Evolutionary conservation across 2,888 invertebrate species (phyloP), one percentile per base, ranked within the genome.

Genomic region (Pecten maximus): DNA sequence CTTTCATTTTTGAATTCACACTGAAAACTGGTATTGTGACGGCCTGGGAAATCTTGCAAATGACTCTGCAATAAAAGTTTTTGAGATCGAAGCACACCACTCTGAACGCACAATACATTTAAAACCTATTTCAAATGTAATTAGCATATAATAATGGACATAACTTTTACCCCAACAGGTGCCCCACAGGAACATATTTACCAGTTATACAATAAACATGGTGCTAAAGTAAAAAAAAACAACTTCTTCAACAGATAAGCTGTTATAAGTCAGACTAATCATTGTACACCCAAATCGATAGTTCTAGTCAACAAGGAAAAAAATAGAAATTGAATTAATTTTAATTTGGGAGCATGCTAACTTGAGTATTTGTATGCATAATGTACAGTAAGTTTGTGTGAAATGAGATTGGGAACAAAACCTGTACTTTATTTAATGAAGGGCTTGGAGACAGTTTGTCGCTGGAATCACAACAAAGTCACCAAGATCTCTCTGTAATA

Each of bases 291-390:
- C 35, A 28, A 74, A 74, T 74, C 35, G 23, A 74, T 74, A 74
- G 35, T 74, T 74, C 74, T 74, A 35, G 74, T 74, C 74, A 74
- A 74, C 74, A 74, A 74, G 60, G 60, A 74, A 74, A 74, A 74
- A 74, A 35, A 15, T 74, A 74, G 74, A 35, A 28, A 74, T 74
- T 74, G 74, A 74, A 74, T 74, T 28, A 74, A 74, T 74, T 74
- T 28, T 74, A 35, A 74, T 74, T 60, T 74, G 74, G 35, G 28
- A 74, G 35, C 35, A 74, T 74, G 28, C 74, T 35, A 74, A 74
- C 74, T 74, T 28, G 74, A 74, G 74, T 74, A 74, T 74, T 74
- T 74, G 28, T 74, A 74, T 74, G 74, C 74, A 16, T 74, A 74
- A 74, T 74, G 74, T 74, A 74, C 74, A 74, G 74, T 35, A 74